Percentiles rank a stretch among this genome's conserved stretches.
Conservation (phyloP, 2,797 vertebrate genomes). For the Sebastes minor region DNA sequence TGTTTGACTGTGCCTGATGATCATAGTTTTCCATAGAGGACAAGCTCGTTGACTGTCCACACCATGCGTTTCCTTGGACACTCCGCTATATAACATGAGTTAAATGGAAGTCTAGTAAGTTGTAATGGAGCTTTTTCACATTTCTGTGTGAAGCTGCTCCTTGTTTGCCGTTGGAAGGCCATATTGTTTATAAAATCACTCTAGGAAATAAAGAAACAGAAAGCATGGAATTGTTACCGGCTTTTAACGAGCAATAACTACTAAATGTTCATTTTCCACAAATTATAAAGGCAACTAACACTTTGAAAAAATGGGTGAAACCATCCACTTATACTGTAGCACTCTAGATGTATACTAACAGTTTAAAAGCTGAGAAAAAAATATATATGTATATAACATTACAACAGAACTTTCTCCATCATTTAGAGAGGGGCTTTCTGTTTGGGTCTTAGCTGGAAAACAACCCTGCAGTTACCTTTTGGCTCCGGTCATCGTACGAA, state of each 20-base stretch:
- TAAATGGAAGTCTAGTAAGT: background rate
- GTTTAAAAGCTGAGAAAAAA: background rate
- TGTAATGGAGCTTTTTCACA: background rate
- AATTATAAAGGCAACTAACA: background rate
- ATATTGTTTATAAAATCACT: background rate
- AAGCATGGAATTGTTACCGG: background rate
- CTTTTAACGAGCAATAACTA: background rate
- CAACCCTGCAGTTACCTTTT: background rate
- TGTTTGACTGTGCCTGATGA: background rate
- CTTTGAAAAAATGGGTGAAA: background rate
- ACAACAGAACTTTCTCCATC: background rate
- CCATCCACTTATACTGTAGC: background rate
- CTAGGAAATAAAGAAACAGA: background rate
- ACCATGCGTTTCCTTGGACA: background rate
- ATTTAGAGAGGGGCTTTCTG: background rate
- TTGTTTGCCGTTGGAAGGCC: background rate
- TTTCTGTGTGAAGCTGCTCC: background rate
- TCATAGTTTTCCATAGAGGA: background rate
- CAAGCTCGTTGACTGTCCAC: background rate
- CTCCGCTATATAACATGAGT: background rate
- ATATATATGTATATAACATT: background rate
- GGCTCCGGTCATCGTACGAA: constrained; percentile 13
- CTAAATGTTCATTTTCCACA: background rate
- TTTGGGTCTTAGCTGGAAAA: background rate
- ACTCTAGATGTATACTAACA: background rate